phyloP scores from a whole-genome alignment of 2,113 vertebrate species.

The Nesogale talazaci region DNA sequence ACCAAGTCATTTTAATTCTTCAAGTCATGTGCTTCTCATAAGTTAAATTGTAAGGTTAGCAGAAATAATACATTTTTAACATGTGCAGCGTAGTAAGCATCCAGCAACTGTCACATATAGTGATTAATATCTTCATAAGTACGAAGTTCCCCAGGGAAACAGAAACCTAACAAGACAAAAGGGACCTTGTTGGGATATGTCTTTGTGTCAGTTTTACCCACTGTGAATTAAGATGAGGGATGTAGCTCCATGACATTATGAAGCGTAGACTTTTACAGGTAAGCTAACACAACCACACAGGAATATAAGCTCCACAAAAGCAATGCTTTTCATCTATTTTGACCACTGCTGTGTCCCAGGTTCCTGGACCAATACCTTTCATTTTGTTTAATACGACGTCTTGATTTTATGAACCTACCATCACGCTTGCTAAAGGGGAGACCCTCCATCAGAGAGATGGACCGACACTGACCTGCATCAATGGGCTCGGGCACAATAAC shows the following conservation, averaged over 20 bases:
- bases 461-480: no score
- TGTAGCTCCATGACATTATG: background rate
- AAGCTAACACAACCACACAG: background rate
- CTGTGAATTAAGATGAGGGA: background rate
- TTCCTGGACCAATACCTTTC: background rate
- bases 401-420: background rate
- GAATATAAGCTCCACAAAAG: background rate
- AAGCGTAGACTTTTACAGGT: background rate
- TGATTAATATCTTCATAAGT: background rate
- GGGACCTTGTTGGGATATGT: background rate
- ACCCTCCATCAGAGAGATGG: no score
- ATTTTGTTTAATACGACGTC: background rate
- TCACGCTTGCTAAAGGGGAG: no score
- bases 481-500: no score
- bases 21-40: background rate
- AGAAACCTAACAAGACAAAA: background rate
- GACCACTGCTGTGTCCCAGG: background rate
- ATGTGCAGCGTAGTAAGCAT: background rate
- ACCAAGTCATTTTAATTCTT: background rate
- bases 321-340: background rate
- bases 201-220: background rate
- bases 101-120: background rate
- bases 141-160: background rate
- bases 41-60: background rate
- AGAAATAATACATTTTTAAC: background rate